Evolutionary conservation across 2,113 vertebrate species (phyloP).

Genomic region (Ochotona princeps): DNA sequence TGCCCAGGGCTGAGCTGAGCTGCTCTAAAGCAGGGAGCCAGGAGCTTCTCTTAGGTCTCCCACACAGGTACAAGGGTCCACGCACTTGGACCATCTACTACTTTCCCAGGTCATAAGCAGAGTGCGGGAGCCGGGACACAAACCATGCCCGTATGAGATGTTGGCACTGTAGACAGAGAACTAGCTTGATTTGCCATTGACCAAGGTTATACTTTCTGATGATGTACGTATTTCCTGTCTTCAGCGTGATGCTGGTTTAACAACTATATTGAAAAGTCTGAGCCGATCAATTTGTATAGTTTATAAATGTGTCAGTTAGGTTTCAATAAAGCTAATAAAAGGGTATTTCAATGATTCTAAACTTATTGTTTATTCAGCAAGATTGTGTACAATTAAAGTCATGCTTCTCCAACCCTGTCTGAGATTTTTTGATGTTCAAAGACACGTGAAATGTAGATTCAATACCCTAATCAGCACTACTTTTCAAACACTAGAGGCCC

Average conservation of each 20-base stretch:
- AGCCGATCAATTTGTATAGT: background rate
- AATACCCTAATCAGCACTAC: constrained; percentile 16
- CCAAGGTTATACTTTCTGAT: background rate
- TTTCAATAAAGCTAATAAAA: background rate
- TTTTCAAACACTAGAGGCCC: constrained; percentile 25
- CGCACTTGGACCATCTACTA: too few species aligned
- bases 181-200: too few species aligned
- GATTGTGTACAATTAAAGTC: constrained; percentile 22
- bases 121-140: too few species aligned
- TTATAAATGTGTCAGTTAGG: background rate
- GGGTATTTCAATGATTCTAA: background rate
- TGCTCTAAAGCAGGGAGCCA: too few species aligned
- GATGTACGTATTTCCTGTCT: background rate
- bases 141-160: too few species aligned
- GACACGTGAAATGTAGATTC: constrained; percentile 13
- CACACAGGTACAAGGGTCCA: too few species aligned
- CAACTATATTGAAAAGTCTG: background rate
- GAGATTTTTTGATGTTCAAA: constrained; percentile 28
- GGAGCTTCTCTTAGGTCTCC: too few species aligned
- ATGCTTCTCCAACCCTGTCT: background rate
- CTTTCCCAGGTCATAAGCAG: too few species aligned
- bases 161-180: too few species aligned
- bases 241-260: background rate
- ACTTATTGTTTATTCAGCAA: background rate
- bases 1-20: too few species aligned